Evolutionary conservation across 1,140 invertebrate genomes (phyloP), one percentile per base, ranked within the genome.

Genomic region (Drosophila sp.): DNA sequence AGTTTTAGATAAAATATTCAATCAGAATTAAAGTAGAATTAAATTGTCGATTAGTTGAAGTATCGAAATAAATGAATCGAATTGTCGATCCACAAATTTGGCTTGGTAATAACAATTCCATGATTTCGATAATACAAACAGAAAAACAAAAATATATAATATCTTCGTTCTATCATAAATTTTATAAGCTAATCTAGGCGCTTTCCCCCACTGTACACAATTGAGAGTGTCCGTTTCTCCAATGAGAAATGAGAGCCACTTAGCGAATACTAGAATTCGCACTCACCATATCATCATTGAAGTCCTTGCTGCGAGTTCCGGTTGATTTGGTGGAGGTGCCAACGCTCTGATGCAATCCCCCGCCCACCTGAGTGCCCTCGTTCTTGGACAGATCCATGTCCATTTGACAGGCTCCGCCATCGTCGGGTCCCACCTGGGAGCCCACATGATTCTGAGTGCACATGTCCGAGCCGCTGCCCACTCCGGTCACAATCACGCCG

Each of bases 291-390:
- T 92, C 91, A 72, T 91, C 91, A 51, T 72, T 79, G 56, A 92
- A 92, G 51, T 92, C 91, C 75, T 90, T 92, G 45, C 57, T 91
- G 59, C 95, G 93, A 4, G 94, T 94, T 7, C 94, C 94, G 2
- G 94, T 94, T 1, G 93, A 93, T 79, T 94, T 94, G 21, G 86
- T 89, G 41, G 93, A 92, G 13, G 91, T 82, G 65, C 90, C 93
- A 21, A 91, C 92, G 32, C 71, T 86, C 59, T 92, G 91, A 70
- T 92, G 92, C 18, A 96, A 91, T 0, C 95, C 95, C 2, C 95
- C 96, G 16, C 96, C 96, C 0, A 95, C 96, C 91, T 97, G 96
- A 0, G 96, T 96, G 4, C 96, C 96, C 92, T 97, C 96, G 4
- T 95, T 96, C 92, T 96, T 96, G 2, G 94, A 92, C 21, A 93